Percentiles rank a stretch among this genome's conserved stretches.
These are phyloP conservation scores for Hirudinaria manillensis DNA, from an alignment of 2,888 invertebrate species.

Conservation along the genomic window DNA sequence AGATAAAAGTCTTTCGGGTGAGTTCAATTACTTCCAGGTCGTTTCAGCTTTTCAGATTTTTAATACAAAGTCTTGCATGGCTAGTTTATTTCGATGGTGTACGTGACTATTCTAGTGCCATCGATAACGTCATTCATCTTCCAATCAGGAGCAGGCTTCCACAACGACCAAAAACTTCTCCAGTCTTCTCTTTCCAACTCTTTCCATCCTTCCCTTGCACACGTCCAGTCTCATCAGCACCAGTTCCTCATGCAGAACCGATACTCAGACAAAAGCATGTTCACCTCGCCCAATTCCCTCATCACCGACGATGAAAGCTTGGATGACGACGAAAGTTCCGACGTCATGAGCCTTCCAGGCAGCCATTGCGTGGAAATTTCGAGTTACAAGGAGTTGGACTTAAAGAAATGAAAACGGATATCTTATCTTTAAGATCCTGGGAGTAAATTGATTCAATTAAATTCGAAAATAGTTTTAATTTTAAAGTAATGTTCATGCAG, in stretches of 20 bases:
- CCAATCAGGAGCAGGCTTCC: neutral
- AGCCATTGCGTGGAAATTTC: conserved; percentile 3
- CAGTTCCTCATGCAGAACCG: conserved; percentile 6
- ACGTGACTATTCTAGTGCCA: no score
- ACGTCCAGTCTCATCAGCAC: neutral
- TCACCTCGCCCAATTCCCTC: conserved; percentile 11
- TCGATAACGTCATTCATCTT: neutral
- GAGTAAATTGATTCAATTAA: no score
- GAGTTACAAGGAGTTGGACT: no score
- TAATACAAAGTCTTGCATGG: no score
- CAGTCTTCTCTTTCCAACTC: neutral
- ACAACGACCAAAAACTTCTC: conserved; percentile 1
- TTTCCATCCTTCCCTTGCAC: neutral
- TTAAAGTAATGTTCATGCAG: no score
- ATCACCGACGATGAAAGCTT: conserved; percentile 1
- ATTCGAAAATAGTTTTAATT: no score
- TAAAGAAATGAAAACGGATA: no score
- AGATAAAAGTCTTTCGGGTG: neutral
- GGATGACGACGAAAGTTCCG: conserved; percentile 4
- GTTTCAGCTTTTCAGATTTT: no score
- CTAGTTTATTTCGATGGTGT: no score
- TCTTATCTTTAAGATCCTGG: no score
- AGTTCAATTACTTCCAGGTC: neutral
- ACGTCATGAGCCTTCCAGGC: neutral
- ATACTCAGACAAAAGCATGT: conserved; percentile 2